phyloP scores from a whole-genome alignment of 2,888 invertebrate genomes.

The Tubulanus polymorphus region DNA sequence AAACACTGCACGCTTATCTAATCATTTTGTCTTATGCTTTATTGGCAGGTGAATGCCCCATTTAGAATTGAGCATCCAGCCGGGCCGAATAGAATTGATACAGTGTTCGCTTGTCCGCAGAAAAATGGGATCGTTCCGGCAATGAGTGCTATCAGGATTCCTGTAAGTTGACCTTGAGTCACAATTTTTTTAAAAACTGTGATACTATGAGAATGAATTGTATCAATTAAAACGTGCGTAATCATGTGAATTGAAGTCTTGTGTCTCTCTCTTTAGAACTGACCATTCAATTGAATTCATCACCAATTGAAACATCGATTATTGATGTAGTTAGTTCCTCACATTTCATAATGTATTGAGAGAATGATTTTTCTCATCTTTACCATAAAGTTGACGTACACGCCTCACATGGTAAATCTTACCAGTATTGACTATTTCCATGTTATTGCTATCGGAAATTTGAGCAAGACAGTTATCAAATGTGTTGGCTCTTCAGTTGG shows the following conservation, averaged over 20 bases:
- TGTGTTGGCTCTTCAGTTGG: slow-evolving; percentile 45
- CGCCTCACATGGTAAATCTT: slow-evolving; percentile 36
- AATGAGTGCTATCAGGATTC: slow-evolving; percentile 36
- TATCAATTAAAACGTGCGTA: too few relatives aligned
- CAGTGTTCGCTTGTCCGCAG: slow-evolving; percentile 40
- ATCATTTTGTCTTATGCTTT: not conserved
- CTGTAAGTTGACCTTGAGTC: too few relatives aligned
- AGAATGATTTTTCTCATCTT: slow-evolving; percentile 3
- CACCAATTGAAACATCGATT: too few relatives aligned
- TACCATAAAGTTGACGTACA: slow-evolving; percentile 44
- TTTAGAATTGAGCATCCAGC: slow-evolving; percentile 43
- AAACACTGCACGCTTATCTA: not conserved
- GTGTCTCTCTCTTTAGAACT: too few relatives aligned
- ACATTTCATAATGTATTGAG: too few relatives aligned
- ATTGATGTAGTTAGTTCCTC: too few relatives aligned
- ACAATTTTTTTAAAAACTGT: too few relatives aligned
- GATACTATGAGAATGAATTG: too few relatives aligned
- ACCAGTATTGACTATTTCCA: slow-evolving; percentile 47
- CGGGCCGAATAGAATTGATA: slow-evolving; percentile 35
- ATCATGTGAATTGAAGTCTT: too few relatives aligned
- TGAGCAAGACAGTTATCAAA: slow-evolving; percentile 45
- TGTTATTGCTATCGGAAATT: slow-evolving; percentile 42
- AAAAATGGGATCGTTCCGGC: slow-evolving; percentile 44
- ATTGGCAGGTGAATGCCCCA: slow-evolving; percentile 41
- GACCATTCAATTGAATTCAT: too few relatives aligned